Evolutionary conservation across 2,797 vertebrate species (phyloP), one percentile per base, ranked within the genome.

Genomic region (Neostethus bicornis): DNA sequence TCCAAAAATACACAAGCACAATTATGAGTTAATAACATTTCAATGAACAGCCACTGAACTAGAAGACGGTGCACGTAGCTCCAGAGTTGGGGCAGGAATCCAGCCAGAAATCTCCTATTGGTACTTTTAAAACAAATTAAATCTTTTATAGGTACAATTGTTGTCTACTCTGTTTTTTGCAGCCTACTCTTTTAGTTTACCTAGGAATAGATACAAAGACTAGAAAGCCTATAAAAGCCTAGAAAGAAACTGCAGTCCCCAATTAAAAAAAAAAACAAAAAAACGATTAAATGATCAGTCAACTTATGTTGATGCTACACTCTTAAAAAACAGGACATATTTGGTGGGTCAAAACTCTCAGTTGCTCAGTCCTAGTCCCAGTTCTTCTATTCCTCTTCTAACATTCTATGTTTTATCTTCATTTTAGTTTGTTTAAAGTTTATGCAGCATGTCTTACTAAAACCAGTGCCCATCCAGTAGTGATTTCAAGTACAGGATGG

Each of bases 401-500:
- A 55, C 3, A 37, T 44, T 28, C 2, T 13, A 38, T 48, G 4
- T 12, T 54, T 1, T 23, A 23, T 38, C 7, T 46, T 3, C 20
- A 35, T 49, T 19, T 26, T 32, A 26, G 28, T 39, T 23, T 25
- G 19, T n/a, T 14, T 21, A 25, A 13, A 45, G 28, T 1, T 38
- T n/a, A 0, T 8, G 14, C 26, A 17, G 19, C 21, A 17, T 14
- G 41, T 42, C 14, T 51, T 45, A 44, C n/a, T 26, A 44, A 4
- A 75, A 17, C 17, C 31, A 16, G 16, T n/a, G 45, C 0, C 28
- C 58, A 62, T 62, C 34, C 42, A 31, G n/a, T 43, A 51, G 13
- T 23, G 37, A 14, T 24, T 35, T 45, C 16, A 65, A 41, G 26
- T 12, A 62, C 39, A 52, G 44, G 12, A 54, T 59, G 58, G 58